Base-by-base conservation (phyloP, 37 sponge, comb jelly and placozoan species). In the Chondrosia reniformis region DNA sequence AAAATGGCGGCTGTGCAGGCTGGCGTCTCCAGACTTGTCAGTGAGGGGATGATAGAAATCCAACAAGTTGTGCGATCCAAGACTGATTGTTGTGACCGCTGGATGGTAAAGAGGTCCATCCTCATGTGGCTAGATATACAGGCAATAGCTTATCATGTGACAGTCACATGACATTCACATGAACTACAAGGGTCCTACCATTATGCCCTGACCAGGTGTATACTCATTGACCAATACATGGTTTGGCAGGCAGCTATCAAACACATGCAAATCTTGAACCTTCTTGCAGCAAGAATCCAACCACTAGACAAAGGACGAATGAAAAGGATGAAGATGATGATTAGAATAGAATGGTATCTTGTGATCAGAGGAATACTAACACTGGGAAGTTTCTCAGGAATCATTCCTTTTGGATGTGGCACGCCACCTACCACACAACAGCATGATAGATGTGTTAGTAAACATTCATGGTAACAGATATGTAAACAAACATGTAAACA, bases 171-270 rank as follows among this genome's bases (percentile, higher is more conserved):
- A 7, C 31, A 19, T 49, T 19, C 52, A 49, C 15, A 49, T 49
- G 10, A 49, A 59, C 28, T 25, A 13, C 9, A 59, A 30, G 67
- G 67, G 33, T 31, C 13, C 8, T 76, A 94, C 95, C 94, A 98
- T 93, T 24, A 98, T 98, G 22, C 99, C 99, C 72, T 98, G 94
- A 1, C 96, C 94, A 10, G 96, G 94, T 38, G 75, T 58, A 80
- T 98, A 98, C 65, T 98, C 99, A 72, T 98, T 98, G 54, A 98
- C 86, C 9, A 98, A 80, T 17, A 98, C 89, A 81, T 98, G 96
- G 71, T 98, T 98, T 21, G 97, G 94, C 0, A 36, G 30, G 17
- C 62, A 79, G 25, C 66, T 56, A 22, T 31, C 67, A 63, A 98
- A 98, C 28, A 93, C 46, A n/a, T 87, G 86, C 52, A 83, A 33